phyloP scores from a whole-genome alignment of 2,888 invertebrate species.

The Rhamphomyia laevipes region DNA sequence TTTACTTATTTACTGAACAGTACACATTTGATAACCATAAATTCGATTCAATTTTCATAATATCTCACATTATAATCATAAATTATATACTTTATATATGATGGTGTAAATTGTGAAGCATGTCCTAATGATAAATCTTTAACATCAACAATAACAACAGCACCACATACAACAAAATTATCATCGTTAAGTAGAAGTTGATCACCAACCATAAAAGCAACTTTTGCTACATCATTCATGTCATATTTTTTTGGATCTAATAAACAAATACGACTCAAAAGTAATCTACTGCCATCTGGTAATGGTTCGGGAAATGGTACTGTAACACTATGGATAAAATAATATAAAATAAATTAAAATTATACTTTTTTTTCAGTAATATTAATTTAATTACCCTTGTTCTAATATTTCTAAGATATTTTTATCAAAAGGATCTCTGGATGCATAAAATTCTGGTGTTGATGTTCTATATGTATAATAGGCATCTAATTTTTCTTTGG shows the following conservation, averaged over 20 bases:
- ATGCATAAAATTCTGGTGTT: constrained; percentile 42
- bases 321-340: neutral
- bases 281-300: constrained; percentile 27
- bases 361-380: neutral
- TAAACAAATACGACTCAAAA: neutral
- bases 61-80: too few species aligned
- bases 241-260: constrained; percentile 1
- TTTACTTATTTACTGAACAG: too few species aligned
- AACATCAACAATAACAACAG: constrained; percentile 40
- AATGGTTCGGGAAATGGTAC: neutral
- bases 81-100: constrained; percentile 40
- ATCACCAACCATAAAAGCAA: constrained; percentile 3
- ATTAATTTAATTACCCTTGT: constrained; percentile 26
- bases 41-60: too few species aligned
- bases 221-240: constrained; percentile 4
- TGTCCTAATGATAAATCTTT: constrained; percentile 41
- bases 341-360: neutral
- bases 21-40: too few species aligned
- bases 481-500: constrained; percentile 46
- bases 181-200: constrained; percentile 37
- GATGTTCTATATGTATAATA: constrained; percentile 41
- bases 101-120: constrained; percentile 42
- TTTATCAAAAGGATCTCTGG: constrained; percentile 31
- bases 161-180: constrained; percentile 36
- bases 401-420: constrained; percentile 20